phyloP scores from a whole-genome alignment of 2,113 vertebrate genomes.

The Spheniscus mendiculus region DNA sequence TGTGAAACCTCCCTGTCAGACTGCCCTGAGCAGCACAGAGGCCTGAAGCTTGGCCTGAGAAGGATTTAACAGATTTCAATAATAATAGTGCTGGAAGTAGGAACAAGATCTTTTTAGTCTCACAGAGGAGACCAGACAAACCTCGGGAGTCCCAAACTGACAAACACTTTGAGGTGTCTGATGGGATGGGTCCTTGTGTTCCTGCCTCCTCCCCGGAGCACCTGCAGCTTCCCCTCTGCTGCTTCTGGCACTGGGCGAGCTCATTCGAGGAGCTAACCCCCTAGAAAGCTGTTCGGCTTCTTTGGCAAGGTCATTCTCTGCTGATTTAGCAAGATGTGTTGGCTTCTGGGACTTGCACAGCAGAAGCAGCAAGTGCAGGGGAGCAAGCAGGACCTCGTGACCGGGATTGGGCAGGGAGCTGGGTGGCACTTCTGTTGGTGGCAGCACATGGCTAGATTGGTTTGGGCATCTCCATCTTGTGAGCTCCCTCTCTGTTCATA shows the following conservation, averaged over 20 bases:
- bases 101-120: neutral
- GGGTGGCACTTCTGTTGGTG: neutral
- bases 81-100: neutral
- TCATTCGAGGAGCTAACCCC: fast-evolving
- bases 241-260: fast-evolving
- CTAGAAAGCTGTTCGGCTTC: neutral
- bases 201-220: neutral
- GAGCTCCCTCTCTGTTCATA: neutral
- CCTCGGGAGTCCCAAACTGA: neutral
- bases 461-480: neutral
- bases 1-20: neutral
- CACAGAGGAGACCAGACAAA: neutral
- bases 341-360: neutral
- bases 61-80: neutral
- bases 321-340: neutral
- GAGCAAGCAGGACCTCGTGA: neutral
- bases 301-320: neutral
- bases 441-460: neutral
- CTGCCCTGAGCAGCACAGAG: neutral
- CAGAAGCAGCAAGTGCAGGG: neutral
- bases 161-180: neutral
- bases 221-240: neutral
- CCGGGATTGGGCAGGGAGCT: fast-evolving
- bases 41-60: neutral
- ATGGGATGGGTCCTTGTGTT: neutral